Conservation (phyloP, 1,140 invertebrate genomes). For the Diplogasteroides magnus region DNA sequence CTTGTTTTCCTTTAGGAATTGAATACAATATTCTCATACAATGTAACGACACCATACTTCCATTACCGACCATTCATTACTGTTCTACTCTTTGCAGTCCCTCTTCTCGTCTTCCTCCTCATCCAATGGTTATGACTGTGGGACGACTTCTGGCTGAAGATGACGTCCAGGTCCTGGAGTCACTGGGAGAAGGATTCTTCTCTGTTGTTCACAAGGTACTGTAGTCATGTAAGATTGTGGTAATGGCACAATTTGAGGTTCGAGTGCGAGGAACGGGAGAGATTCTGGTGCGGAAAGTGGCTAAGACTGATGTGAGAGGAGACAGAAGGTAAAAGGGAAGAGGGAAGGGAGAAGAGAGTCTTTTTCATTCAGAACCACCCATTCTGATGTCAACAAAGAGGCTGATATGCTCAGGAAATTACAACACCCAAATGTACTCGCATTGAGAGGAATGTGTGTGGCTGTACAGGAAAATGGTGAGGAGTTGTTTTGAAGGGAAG, state of each 20-base stretch:
- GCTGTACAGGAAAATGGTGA: conserved; percentile 28
- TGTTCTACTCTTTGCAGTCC: no score
- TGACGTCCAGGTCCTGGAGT: conserved; percentile 12
- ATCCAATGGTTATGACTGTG: conserved; percentile 6
- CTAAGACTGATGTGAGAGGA: conserved; percentile 17
- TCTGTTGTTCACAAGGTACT: conserved; percentile 13
- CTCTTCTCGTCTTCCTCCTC: conserved; percentile 4
- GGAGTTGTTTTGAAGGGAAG: conserved; percentile 41
- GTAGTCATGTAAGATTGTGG: background rate
- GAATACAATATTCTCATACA: no score
- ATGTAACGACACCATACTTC: no score
- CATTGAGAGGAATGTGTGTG: conserved; percentile 31
- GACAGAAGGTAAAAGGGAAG: background rate
- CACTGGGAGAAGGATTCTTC: conserved; percentile 25
- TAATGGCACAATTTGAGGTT: conserved; percentile 9
- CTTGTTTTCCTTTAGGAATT: no score
- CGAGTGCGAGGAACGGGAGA: conserved; percentile 5
- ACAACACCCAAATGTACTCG: conserved; percentile 39
- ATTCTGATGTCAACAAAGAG: conserved; percentile 13
- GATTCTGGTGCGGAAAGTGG: conserved; percentile 32
- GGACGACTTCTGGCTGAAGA: background rate
- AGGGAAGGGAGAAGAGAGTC: no score
- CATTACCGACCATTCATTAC: no score
- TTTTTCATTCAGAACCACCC: background rate
- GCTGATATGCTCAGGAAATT: conserved; percentile 35